These are phyloP conservation scores for Campoletis raptor DNA, from an alignment of 2,888 invertebrate genomes.

Conservation along the genomic window DNA sequence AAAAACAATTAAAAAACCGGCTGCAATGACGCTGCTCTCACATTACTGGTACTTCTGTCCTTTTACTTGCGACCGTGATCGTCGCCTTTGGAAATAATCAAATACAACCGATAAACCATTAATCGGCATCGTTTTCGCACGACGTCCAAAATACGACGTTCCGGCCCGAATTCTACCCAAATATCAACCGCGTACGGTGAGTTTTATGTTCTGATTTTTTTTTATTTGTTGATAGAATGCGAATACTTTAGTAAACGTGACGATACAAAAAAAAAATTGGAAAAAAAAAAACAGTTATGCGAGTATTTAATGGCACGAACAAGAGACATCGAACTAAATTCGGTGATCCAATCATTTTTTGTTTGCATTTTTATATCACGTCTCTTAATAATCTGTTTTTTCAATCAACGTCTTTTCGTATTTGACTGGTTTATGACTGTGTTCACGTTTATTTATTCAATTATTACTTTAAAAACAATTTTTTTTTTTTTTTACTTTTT, in stretches of 20 bases:
- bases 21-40: conserved; percentile 83
- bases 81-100: conserved; percentile 68
- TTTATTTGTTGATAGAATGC: conserved; percentile 61
- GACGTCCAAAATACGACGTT: conserved; percentile 79
- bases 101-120: conserved; percentile 68
- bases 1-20: conserved; percentile 71
- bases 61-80: conserved; percentile 81
- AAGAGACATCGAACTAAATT: conserved; percentile 42
- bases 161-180: conserved; percentile 80
- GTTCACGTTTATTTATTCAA: not conserved
- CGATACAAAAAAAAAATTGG: conserved; percentile 16
- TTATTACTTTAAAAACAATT: too few relatives aligned
- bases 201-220: conserved; percentile 73
- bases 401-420: not conserved
- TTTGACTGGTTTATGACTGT: not conserved
- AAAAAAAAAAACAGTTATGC: not conserved
- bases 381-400: not conserved
- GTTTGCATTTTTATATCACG: not conserved
- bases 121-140: conserved; percentile 70
- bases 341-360: conserved; percentile 39
- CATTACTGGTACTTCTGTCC: conserved; percentile 85
- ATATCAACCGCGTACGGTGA: conserved; percentile 84
- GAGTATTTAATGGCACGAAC: conserved; percentile 44
- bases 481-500: not conserved
- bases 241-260: conserved; percentile 54